Evolutionary conservation across 1,140 invertebrate species (phyloP).

Genomic region (Callitettix versicolor): DNA sequence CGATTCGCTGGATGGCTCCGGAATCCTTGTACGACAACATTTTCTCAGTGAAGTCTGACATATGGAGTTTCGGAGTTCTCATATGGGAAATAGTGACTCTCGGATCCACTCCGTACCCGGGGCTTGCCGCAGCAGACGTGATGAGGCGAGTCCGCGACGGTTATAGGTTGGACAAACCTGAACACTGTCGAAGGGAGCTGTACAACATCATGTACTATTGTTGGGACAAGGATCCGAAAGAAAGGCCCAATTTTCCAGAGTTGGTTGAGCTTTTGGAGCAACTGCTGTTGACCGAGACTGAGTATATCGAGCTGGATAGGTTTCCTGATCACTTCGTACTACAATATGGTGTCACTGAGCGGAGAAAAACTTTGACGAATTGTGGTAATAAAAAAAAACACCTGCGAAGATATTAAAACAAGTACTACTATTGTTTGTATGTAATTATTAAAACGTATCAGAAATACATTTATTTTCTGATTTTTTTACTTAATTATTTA

Average conservation of each 20-base stretch:
- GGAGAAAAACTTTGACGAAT: constrained; percentile 57
- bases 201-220: constrained; percentile 93
- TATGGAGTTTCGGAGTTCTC: constrained; percentile 87
- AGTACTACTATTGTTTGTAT: too few species aligned
- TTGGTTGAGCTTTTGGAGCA: constrained; percentile 67
- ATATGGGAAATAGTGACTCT: constrained; percentile 83
- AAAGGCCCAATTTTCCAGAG: constrained; percentile 66
- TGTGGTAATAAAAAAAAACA: too few species aligned
- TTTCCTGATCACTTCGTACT: constrained; percentile 91
- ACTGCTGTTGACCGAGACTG: constrained; percentile 74
- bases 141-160: constrained; percentile 61
- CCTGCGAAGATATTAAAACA: too few species aligned
- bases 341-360: constrained; percentile 73
- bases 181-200: constrained; percentile 76
- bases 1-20: constrained; percentile 83
- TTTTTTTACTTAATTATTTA: too few species aligned
- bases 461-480: too few species aligned
- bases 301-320: constrained; percentile 84
- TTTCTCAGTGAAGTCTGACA: constrained; percentile 82
- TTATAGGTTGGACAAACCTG: constrained; percentile 74
- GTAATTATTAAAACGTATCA: too few species aligned
- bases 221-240: constrained; percentile 71
- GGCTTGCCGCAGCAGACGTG: constrained; percentile 65
- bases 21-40: constrained; percentile 86
- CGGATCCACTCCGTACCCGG: constrained; percentile 82